Evolutionary conservation across 2,113 vertebrate genomes (phyloP).

Genomic region (Amphiprion percula): DNA sequence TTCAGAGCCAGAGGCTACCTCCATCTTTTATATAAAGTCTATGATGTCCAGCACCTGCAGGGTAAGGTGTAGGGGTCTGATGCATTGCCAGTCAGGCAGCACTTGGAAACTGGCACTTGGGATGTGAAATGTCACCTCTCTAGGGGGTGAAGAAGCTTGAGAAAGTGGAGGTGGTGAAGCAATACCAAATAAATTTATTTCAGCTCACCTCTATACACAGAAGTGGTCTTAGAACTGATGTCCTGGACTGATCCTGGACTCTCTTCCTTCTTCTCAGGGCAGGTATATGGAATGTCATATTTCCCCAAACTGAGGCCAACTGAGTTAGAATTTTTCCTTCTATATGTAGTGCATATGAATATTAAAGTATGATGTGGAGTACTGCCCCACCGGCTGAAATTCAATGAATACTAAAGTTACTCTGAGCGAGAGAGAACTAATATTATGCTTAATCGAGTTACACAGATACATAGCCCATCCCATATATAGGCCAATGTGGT

Average conservation of each 20-base stretch:
- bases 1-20: too few relatives aligned
- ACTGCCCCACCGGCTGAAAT: too few relatives aligned
- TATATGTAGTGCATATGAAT: neutral
- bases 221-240: neutral
- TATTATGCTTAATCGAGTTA: too few relatives aligned
- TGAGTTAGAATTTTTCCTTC: neutral
- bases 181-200: conserved; percentile 13
- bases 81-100: conserved; percentile 18
- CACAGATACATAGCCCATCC: too few relatives aligned
- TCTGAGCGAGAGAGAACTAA: too few relatives aligned
- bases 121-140: conserved; percentile 39
- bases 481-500: too few relatives aligned
- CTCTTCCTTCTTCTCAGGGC: neutral
- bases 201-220: conserved; percentile 6
- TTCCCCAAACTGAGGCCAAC: conserved; percentile 15
- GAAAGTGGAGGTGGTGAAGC: conserved; percentile 16
- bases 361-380: too few relatives aligned
- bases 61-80: neutral
- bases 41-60: neutral
- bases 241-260: neutral
- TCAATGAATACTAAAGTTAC: too few relatives aligned
- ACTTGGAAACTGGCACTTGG: conserved; percentile 15
- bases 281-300: neutral
- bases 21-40: too few relatives aligned
- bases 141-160: conserved; percentile 13